These are phyloP conservation scores for Pteromalus puparum DNA, from an alignment of 1,140 invertebrate genomes.

Conservation along the genomic window DNA sequence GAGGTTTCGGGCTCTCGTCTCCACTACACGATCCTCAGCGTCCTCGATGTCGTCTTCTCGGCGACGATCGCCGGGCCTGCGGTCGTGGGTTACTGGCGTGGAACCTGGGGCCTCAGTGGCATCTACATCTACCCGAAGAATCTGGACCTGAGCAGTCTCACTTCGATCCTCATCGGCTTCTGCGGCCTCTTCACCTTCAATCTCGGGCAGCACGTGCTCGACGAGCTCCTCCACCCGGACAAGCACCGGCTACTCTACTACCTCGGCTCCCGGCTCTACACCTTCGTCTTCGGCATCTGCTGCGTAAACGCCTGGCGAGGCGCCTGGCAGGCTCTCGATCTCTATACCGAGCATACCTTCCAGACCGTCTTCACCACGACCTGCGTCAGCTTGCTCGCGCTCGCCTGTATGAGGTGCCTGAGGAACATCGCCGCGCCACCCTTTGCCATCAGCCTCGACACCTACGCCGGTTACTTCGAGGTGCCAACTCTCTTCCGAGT, in stretches of 20 bases:
- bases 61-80: constrained; percentile 84
- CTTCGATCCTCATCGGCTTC: constrained; percentile 83
- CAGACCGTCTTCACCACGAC: constrained; percentile 79
- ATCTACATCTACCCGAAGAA: constrained; percentile 81
- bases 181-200: constrained; percentile 82
- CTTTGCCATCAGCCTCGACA: constrained; percentile 84
- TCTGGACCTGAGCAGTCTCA: constrained; percentile 77
- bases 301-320: constrained; percentile 92
- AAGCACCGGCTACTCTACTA: constrained; percentile 82
- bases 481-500: constrained; percentile 89
- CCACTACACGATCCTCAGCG: constrained; percentile 79
- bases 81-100: constrained; percentile 90
- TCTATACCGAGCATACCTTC: constrained; percentile 78
- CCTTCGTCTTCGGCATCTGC: constrained; percentile 83
- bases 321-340: constrained; percentile 85
- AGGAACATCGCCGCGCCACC: constrained; percentile 89
- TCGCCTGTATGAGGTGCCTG: constrained; percentile 81
- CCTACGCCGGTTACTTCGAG: constrained; percentile 85
- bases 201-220: constrained; percentile 80
- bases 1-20: constrained; percentile 62
- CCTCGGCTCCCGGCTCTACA: constrained; percentile 84
- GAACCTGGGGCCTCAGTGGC: constrained; percentile 88
- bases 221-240: constrained; percentile 80
- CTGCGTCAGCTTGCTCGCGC: constrained; percentile 78
- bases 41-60: constrained; percentile 84